Evolutionary conservation across 2,888 invertebrate species (phyloP).

Genomic region (Lypha dubia): DNA sequence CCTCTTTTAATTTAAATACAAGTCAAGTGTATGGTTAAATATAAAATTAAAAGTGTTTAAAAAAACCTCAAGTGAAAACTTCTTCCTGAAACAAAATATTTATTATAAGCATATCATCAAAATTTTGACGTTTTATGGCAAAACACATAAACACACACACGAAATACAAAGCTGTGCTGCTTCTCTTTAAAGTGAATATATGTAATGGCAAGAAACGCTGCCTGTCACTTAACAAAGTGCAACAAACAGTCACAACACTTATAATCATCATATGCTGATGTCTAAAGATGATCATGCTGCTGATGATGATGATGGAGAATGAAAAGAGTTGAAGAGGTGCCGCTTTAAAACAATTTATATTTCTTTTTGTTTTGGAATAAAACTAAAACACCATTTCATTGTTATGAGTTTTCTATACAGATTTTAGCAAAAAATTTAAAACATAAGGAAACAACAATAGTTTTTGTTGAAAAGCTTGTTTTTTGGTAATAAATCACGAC

Average conservation of each 20-base stretch:
- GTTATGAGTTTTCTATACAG: too few relatives aligned
- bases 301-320: constrained; percentile 28
- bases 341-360: constrained; percentile 34
- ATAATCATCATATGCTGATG: constrained; percentile 67
- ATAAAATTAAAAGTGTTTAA: constrained; percentile 9
- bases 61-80: constrained; percentile 50
- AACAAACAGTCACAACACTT: constrained; percentile 70
- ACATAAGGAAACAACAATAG: background rate
- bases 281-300: constrained; percentile 32
- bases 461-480: too few relatives aligned
- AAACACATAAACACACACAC: background rate
- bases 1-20: constrained; percentile 44
- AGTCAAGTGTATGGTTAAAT: constrained; percentile 54
- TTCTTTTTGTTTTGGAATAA: background rate
- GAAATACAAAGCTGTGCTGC: constrained; percentile 1
- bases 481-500: too few relatives aligned
- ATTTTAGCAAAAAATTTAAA: background rate
- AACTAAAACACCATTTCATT: constrained; percentile 41
- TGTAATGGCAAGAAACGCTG: constrained; percentile 56
- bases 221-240: constrained; percentile 70
- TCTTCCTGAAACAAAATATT: constrained; percentile 47
- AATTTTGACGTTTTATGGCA: constrained; percentile 35
- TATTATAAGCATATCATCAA: constrained; percentile 27
- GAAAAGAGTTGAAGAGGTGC: constrained; percentile 24
- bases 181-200: constrained; percentile 26